Conservation (phyloP, 2,888 invertebrate species). For the Pristionchus exspectatus region DNA sequence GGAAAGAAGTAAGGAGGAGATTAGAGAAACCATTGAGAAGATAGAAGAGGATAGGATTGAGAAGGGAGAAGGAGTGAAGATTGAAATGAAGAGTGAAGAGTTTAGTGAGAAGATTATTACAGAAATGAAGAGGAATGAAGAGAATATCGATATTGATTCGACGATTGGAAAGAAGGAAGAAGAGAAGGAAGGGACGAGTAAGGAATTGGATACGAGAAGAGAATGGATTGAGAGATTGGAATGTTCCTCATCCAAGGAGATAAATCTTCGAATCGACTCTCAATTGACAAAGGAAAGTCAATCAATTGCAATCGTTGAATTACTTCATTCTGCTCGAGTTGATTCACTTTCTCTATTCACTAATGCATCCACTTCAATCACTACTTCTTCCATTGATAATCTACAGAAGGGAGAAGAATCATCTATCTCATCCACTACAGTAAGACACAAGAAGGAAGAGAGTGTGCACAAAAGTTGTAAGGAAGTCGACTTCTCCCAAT, state of each 20-base stretch:
- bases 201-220: constrained; percentile 59
- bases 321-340: neutral
- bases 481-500: constrained; percentile 39
- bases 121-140: constrained; percentile 60
- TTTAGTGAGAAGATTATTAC: constrained; percentile 57
- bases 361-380: neutral
- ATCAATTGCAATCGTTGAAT: constrained; percentile 1
- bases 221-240: constrained; percentile 65
- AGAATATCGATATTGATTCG: constrained; percentile 64
- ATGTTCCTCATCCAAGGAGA: constrained; percentile 60
- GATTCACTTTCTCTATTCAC: neutral
- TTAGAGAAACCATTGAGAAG: constrained; percentile 16
- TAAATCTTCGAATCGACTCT: neutral
- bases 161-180: constrained; percentile 66
- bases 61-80: neutral
- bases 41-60: neutral
- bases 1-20: constrained; percentile 11
- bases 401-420: neutral
- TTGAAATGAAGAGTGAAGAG: constrained; percentile 57
- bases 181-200: constrained; percentile 64
- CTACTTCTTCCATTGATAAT: neutral
- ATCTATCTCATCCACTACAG: constrained; percentile 20
- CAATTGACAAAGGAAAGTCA: constrained; percentile 16
- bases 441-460: constrained; percentile 40
- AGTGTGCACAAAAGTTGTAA: neutral